These are phyloP conservation scores for Tragelaphus scriptus DNA, from an alignment of 2,113 vertebrate species.

Conservation along the genomic window DNA sequence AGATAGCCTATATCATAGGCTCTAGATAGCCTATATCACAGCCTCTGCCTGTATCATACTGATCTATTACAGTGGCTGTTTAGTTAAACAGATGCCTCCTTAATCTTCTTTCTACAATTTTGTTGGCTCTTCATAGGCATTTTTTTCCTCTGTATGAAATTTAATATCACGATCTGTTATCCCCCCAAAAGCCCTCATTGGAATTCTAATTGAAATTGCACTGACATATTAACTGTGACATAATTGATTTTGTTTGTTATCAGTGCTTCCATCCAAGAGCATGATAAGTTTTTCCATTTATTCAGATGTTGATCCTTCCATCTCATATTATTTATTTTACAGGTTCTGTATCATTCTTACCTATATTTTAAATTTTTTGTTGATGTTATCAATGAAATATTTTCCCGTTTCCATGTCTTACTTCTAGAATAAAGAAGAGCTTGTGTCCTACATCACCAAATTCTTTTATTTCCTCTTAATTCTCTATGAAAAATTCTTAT, in stretches of 20 bases:
- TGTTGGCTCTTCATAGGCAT: neutral
- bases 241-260: neutral
- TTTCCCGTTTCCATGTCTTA: conserved; percentile 2
- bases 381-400: neutral
- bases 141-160: neutral
- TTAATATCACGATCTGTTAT: neutral
- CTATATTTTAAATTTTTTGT: neutral
- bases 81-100: neutral
- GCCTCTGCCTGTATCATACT: neutral
- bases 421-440: neutral
- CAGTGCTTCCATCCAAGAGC: neutral
- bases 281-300: neutral
- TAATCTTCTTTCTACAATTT: neutral
- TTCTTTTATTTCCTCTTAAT: neutral
- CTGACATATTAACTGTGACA: neutral
- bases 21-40: too few relatives aligned
- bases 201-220: neutral
- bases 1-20: too few relatives aligned
- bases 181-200: neutral
- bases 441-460: neutral
- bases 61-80: neutral
- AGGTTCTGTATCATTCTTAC: neutral
- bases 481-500: neutral
- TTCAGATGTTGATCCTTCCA: neutral
- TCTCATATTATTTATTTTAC: neutral